A percentile compares a stretch with the other conserved stretches of the same genome.
phyloP scores from a whole-genome alignment of 2,888 invertebrate species.

The Erebia aethiops region DNA sequence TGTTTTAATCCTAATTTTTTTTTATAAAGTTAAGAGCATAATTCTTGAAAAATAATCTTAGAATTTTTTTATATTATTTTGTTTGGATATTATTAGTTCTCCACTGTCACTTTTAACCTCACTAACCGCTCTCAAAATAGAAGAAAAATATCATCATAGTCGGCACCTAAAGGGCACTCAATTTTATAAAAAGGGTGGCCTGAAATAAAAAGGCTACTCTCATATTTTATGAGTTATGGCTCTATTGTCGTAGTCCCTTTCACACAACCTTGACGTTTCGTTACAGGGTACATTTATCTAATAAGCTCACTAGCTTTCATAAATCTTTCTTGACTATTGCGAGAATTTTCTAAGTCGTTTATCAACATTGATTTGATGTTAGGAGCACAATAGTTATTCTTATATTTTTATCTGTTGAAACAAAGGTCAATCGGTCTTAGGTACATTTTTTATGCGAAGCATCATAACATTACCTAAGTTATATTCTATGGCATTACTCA shows the following conservation, averaged over 20 bases:
- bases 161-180: background rate
- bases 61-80: too few relatives aligned
- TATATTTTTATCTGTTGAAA: too few relatives aligned
- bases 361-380: background rate
- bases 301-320: constrained; percentile 4
- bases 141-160: background rate
- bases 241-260: background rate
- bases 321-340: background rate
- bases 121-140: background rate
- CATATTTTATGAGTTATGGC: background rate
- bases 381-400: too few relatives aligned
- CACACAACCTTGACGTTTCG: background rate
- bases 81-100: too few relatives aligned
- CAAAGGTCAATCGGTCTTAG: too few relatives aligned
- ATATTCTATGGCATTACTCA: too few relatives aligned
- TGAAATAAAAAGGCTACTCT: constrained; percentile 3
- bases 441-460: too few relatives aligned
- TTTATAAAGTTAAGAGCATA: too few relatives aligned
- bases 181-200: background rate
- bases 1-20: too few relatives aligned
- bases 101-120: too few relatives aligned
- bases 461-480: too few relatives aligned
- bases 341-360: background rate
- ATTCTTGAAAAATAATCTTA: too few relatives aligned
- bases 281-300: constrained; percentile 8